Evolutionary conservation across 2,888 invertebrate species (phyloP), one percentile per base, ranked within the genome.

Genomic region (Drosophila paranaensis): DNA sequence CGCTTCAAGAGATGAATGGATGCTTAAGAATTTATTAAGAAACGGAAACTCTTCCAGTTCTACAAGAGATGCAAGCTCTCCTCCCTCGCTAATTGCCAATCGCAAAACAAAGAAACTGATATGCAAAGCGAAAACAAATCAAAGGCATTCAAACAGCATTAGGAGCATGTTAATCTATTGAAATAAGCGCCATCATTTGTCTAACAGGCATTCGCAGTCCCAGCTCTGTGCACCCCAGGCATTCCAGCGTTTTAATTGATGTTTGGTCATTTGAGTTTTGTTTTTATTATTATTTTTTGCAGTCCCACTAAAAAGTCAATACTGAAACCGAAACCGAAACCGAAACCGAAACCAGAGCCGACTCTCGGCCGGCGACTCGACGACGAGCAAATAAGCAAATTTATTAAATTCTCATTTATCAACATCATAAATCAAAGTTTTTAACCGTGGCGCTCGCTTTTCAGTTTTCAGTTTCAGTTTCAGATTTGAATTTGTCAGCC

Each of bases 391-490:
- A 68, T 80, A 74, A 71, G 85, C 80, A 84, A 82, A 88, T 89
- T 86, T 86, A 86, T 86, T 89, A 86, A 86, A 86, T 86, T 78
- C 90, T 85, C 90, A 86, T 86, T 86, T 86, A 86, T 89, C 86
- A 89, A 89, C 71, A 81, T 81, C 86, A 86, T 86, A 88, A 86
- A 86, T 86, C 86, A 86, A 85, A 76, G 63, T 63, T 63, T 71
- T 65, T 53, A 71, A 39, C 20, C 55, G 43, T 51, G 61, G 62
- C 62, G 71, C 71, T 71, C 56, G 35, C 56, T 57, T 45, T 73
- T 42, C 42, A 56, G 54, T 48, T 68, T 72, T 79, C 71, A 65
- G 75, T 78, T 81, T 79, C 71, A 63, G 75, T 78, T 81, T 80
- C 71, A 61, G 57, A 67, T 76, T 77, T 46, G 57, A 60, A 48